Evolutionary conservation across 2,113 vertebrate genomes (phyloP).

Genomic region (Platichthys stellatus): DNA sequence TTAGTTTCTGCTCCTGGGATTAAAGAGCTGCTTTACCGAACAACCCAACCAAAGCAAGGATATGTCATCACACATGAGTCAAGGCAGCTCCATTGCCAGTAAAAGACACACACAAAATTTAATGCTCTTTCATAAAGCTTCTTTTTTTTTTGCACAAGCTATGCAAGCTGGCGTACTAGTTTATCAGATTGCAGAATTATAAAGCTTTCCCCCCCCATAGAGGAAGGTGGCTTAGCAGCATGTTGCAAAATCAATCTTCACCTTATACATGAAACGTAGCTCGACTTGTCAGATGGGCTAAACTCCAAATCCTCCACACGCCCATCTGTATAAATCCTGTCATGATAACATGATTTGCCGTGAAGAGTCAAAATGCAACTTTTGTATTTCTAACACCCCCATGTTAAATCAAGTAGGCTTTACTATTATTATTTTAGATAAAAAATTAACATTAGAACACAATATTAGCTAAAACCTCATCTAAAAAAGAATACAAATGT

Average conservation of each 20-base stretch:
- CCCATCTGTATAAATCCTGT: background rate
- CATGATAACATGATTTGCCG: background rate
- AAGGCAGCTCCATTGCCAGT: background rate
- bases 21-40: slow-evolving; percentile 4
- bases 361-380: background rate
- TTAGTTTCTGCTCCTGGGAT: slow-evolving; percentile 23
- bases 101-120: too few species aligned
- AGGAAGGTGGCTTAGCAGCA: background rate
- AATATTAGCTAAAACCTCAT: too few species aligned
- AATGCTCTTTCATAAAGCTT: background rate
- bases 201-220: background rate
- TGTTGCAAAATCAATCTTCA: background rate
- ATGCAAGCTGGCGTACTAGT: background rate
- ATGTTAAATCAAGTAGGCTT: background rate
- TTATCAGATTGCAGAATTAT: background rate
- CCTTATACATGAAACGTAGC: background rate
- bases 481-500: too few species aligned
- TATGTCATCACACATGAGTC: background rate
- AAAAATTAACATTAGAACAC: too few species aligned
- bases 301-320: too few species aligned
- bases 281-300: too few species aligned
- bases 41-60: background rate
- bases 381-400: background rate
- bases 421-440: background rate
- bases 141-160: background rate